Evolutionary conservation across 2,888 invertebrate genomes (phyloP), one percentile per base, ranked within the genome.

Genomic region (Synergus japonicus): DNA sequence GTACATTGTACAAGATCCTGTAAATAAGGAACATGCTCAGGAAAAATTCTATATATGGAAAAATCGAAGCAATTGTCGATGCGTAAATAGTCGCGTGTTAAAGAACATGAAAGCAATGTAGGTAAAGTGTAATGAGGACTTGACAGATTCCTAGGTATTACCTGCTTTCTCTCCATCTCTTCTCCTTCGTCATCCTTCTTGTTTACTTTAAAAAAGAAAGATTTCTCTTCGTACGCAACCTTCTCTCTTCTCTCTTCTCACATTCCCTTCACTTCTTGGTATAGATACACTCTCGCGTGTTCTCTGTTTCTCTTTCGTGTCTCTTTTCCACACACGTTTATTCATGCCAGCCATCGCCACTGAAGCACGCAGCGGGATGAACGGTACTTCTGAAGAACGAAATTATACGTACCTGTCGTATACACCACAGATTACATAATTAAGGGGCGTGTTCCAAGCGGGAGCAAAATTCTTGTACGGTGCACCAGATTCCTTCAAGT

Each of bases 301-400:
- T 78, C 81, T 64, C 63, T 54, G 44, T 73, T 76, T 65, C 64
- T 44, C 64, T 79, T 65, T 65, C 22, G 65, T n/a, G 46, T 37
- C 49, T 54, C 60, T 46, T 49, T 12, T 44, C 18, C 29, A 49
- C 63, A 12, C 43, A 67, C 58, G 63, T 64, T 64, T 76, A 76
- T 76, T 69, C 78, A 22, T 66, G 78, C 29, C 77, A 81, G 79
- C 13, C 43, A 43, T 77, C 67, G 44, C 46, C 43, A 41, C 76
- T 66, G 77, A 80, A 73, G 73, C 73, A 73, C 73, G 54, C 49
- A 54, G 54, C 73, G 73, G 83, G 85, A 85, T 82, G 83, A 89
- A 90, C 90, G 90, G 90, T 89, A 90, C 89, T 88, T 86, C 83
- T 85, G 82, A 85, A 87, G 86, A 88, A 87, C 85, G 78, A 88